Base-by-base conservation (phyloP, 35 echinoderm and acorn worm genomes). In the Apostichopus japonicus region DNA sequence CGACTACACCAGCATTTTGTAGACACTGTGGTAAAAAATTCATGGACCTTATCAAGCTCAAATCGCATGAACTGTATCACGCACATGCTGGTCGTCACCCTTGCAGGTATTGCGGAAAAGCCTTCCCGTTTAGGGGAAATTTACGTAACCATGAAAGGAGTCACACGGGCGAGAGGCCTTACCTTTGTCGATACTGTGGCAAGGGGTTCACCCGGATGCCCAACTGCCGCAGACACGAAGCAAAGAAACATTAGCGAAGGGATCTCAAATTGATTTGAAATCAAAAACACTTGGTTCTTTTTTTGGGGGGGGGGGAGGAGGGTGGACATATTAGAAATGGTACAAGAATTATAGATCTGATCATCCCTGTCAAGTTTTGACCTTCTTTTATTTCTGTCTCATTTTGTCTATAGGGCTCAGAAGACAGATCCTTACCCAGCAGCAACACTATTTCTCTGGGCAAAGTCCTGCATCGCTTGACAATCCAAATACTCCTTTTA, bases 161-260 rank as follows among this genome's bases (percentile, higher is more conserved):
- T 10, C 87, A 90, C 63, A 63, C 63, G 8, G 87, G 87, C 5
- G 63, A 90, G 19, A 90, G 52, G 25, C 87, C 87, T 16, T 72
- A 72, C 87, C 72, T 51, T 10, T 90, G 87, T 90, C 16, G 63
- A 8, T 8, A 65, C 23, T 90, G 87, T 5, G 65, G 65, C 53
- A 16, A 54, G 10, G 8, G 4, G 78, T 80, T 80, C 53, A 10
- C 53, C 23, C 78, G 51, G 53, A 17, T 53, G 23, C 8, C 78
- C 13, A 80, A 44, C 25, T 80, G 78, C 24, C 24, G 53, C 8
- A 80, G 78, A 51, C 78, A 80, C 53, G 78, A 80, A 80, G 23
- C 21, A 19, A 75, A n/a, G 7, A 19, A 75, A 14, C 71, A 75
- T 6, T 61, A 61, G 57, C 13, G 57, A 10, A 4, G 57, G 13